Evolutionary conservation across 2,888 invertebrate genomes (phyloP).

Genomic region (Aporophyla nigra): DNA sequence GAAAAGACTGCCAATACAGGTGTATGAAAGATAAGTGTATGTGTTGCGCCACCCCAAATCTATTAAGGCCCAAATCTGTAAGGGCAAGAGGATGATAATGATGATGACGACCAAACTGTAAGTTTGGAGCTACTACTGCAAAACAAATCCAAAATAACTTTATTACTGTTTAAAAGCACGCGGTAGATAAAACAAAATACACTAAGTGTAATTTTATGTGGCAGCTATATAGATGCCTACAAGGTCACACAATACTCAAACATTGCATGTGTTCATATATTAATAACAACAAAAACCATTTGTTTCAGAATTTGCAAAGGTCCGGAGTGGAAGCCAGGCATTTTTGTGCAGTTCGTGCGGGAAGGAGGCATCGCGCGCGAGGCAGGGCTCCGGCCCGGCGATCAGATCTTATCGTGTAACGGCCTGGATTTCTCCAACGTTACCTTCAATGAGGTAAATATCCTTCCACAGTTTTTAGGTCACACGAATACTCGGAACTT

Average conservation of each 20-base stretch:
- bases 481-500: not conserved
- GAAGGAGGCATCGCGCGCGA: constrained; percentile 97
- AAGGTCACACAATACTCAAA: constrained; percentile 5
- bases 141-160: not conserved
- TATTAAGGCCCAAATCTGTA: not conserved
- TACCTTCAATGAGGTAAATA: constrained; percentile 94
- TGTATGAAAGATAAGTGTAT: not conserved
- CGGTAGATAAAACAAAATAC: not conserved
- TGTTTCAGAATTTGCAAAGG: constrained; percentile 94
- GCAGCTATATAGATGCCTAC: not conserved
- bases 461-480: constrained; percentile 21
- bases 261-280: not conserved
- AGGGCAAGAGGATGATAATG: not conserved
- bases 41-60: not conserved
- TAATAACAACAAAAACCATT: constrained; percentile 13
- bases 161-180: not conserved
- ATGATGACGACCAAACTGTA: not conserved
- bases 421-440: constrained; percentile 94
- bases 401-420: constrained; percentile 97
- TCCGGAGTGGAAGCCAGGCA: constrained; percentile 96
- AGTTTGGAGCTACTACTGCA: not conserved
- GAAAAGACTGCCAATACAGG: not conserved
- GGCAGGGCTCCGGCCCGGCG: constrained; percentile 96
- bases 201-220: not conserved
- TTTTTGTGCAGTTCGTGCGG: constrained; percentile 97